These are phyloP conservation scores for Chaetodon trifasciatus DNA, from an alignment of 2,797 vertebrate genomes.

Conservation along the genomic window DNA sequence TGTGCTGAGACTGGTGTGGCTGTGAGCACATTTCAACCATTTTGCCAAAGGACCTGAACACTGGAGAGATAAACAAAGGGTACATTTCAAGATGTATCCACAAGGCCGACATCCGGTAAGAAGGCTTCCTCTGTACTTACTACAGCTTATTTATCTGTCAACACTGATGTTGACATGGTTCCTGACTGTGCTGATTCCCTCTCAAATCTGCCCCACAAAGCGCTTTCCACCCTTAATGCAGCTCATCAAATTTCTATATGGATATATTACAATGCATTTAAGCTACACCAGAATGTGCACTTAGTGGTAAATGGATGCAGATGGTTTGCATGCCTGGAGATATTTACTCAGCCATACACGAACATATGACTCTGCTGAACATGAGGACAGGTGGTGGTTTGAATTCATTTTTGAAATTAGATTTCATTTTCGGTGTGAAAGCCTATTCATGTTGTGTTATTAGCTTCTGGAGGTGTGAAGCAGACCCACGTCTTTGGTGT, in stretches of 20 bases:
- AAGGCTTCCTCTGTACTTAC: conserved; percentile 72
- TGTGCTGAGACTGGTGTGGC: conserved; percentile 73
- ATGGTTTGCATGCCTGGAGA: conserved; percentile 64
- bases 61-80: conserved; percentile 84
- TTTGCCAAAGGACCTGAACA: conserved; percentile 77
- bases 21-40: conserved; percentile 74
- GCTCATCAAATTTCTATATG: conserved; percentile 50
- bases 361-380: conserved; percentile 56
- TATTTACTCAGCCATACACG: conserved; percentile 65
- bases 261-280: conserved; percentile 51
- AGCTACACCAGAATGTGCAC: conserved; percentile 52
- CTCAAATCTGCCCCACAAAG: conserved; percentile 39
- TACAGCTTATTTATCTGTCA: conserved; percentile 54
- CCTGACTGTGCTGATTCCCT: conserved; percentile 38
- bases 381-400: conserved; percentile 64
- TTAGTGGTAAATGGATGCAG: conserved; percentile 68
- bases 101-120: conserved; percentile 94
- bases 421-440: conserved; percentile 60
- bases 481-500: conserved; percentile 54
- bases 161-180: conserved; percentile 49
- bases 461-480: conserved; percentile 66
- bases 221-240: conserved; percentile 31
- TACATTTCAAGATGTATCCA: conserved; percentile 90
- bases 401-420: conserved; percentile 27
- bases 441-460: conserved; percentile 57